Evolutionary conservation across 2,113 vertebrate genomes (phyloP).

Genomic region (Papio anubis): DNA sequence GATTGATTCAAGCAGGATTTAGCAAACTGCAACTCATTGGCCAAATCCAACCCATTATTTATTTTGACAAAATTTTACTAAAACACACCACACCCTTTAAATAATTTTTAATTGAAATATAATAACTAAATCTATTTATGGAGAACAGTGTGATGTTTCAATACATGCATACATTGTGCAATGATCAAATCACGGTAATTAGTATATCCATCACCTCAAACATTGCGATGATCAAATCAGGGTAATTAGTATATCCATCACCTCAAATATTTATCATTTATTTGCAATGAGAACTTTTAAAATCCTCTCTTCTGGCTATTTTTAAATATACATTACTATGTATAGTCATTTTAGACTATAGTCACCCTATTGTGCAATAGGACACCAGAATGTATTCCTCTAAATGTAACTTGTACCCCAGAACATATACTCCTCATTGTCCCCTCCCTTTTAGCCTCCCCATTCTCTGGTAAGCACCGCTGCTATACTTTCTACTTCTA

Average conservation of each 20-base stretch:
- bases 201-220: background rate
- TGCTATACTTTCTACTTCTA: background rate
- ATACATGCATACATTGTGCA: background rate
- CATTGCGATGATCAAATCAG: background rate
- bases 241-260: background rate
- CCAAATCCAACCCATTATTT: background rate
- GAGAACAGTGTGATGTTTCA: background rate
- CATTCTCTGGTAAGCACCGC: background rate
- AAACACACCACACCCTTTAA: background rate
- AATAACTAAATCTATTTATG: background rate
- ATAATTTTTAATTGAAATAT: background rate
- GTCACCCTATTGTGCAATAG: background rate
- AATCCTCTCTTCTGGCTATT: background rate
- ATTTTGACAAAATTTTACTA: background rate
- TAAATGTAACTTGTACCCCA: background rate
- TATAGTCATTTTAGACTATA: background rate
- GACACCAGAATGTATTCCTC: background rate
- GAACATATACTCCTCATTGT: background rate
- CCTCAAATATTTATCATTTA: background rate
- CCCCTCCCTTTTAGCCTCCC: background rate
- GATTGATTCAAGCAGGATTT: background rate
- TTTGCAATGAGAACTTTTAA: background rate
- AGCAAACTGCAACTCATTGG: background rate
- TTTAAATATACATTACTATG: background rate
- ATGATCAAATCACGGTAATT: background rate